A percentile compares a stretch with the other conserved stretches of the same genome.
These are phyloP conservation scores for Tigriopus japonicus DNA, from an alignment of 1,140 invertebrate genomes.

Conservation along the genomic window DNA sequence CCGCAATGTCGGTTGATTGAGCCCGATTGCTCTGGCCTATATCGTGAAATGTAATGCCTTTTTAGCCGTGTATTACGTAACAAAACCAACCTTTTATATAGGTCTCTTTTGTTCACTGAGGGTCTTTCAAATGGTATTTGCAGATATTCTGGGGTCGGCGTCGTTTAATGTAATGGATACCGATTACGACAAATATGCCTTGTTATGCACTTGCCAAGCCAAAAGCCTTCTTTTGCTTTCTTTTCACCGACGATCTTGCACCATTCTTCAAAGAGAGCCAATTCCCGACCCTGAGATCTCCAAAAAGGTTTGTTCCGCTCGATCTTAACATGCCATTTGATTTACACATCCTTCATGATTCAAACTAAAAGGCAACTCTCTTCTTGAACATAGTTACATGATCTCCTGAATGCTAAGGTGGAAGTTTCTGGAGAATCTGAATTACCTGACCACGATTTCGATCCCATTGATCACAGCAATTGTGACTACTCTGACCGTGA, in stretches of 20 bases:
- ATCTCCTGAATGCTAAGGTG: not conserved
- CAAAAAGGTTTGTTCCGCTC: not conserved
- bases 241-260: not conserved
- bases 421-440: not conserved
- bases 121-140: not conserved
- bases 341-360: too few relatives aligned
- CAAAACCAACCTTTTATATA: too few relatives aligned
- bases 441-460: not conserved
- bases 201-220: constrained; percentile 8
- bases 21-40: too few relatives aligned
- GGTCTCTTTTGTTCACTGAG: not conserved
- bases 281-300: not conserved
- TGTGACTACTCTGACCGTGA: not conserved
- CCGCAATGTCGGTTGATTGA: too few relatives aligned
- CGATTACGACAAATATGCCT: constrained; percentile 7
- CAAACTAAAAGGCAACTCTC: too few relatives aligned
- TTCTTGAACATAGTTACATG: not conserved
- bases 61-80: too few relatives aligned
- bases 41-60: too few relatives aligned
- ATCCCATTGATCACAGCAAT: not conserved
- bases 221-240: not conserved
- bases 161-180: not conserved
- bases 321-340: too few relatives aligned
- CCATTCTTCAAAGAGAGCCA: not conserved
- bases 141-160: constrained; percentile 2